These are phyloP conservation scores for Carcinoscorpius rotundicauda DNA, from an alignment of 1,140 invertebrate species.

Conservation along the genomic window DNA sequence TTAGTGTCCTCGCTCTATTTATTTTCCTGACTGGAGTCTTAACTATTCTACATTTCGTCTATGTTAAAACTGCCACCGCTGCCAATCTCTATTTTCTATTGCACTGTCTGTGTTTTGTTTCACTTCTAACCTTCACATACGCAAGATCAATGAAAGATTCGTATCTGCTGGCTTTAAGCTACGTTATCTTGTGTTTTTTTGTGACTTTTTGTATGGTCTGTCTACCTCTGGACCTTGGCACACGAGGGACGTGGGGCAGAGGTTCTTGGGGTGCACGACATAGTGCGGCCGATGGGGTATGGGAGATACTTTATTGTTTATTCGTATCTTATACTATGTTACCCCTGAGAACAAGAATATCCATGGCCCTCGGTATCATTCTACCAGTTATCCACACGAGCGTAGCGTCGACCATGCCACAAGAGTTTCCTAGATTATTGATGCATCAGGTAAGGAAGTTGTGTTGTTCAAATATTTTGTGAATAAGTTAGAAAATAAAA, in stretches of 20 bases:
- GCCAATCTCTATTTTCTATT: too few species aligned
- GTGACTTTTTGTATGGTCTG: constrained; percentile 48
- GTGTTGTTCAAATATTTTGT: too few species aligned
- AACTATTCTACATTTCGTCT: too few species aligned
- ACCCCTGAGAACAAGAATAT: constrained; percentile 63
- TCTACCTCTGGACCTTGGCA: constrained; percentile 42
- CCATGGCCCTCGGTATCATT: constrained; percentile 54
- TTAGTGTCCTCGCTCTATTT: too few species aligned
- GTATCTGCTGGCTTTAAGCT: constrained; percentile 52
- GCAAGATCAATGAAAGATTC: constrained; percentile 47
- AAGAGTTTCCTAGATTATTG: too few species aligned
- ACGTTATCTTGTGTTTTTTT: constrained; percentile 50
- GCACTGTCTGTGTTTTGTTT: constrained; percentile 50
- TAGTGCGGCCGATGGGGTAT: constrained; percentile 57
- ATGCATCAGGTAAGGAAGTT: too few species aligned
- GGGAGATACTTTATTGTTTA: constrained; percentile 67
- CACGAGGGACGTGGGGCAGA: constrained; percentile 28
- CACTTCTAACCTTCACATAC: constrained; percentile 48
- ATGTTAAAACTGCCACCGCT: too few species aligned
- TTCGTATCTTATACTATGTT: constrained; percentile 77
- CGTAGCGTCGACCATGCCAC: constrained; percentile 38
- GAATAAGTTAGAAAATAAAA: too few species aligned
- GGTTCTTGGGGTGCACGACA: constrained; percentile 21
- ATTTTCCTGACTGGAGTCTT: too few species aligned
- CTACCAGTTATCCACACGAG: constrained; percentile 55